Percentiles rank a stretch among this genome's conserved stretches.
Evolutionary conservation across 2,113 vertebrate species (phyloP).

Genomic region (Hydropotes inermis): DNA sequence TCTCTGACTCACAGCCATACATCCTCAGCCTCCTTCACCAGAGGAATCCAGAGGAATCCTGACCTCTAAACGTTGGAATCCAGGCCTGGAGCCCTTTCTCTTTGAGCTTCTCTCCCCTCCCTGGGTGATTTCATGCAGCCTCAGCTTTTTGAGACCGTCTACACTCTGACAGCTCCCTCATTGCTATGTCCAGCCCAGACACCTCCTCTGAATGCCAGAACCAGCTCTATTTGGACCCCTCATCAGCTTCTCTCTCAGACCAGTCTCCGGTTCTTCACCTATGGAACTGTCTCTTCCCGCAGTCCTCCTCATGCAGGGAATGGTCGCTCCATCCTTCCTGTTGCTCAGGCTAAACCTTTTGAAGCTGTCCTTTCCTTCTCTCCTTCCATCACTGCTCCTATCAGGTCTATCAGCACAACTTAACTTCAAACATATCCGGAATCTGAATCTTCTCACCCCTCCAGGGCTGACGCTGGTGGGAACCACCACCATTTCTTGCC

Average conservation of each 20-base stretch:
- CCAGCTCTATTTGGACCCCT: not conserved
- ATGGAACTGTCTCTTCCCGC: accelerated
- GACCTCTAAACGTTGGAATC: not conserved
- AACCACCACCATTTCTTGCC: not conserved
- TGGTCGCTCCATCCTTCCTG: not conserved
- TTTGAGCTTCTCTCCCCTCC: not conserved
- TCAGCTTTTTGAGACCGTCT: not conserved
- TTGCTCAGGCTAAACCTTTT: not conserved
- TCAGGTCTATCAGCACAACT: not conserved
- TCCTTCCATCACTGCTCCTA: not conserved
- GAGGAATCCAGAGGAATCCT: not conserved
- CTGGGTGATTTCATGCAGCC: not conserved
- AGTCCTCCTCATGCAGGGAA: accelerated
- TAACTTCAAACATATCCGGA: accelerated
- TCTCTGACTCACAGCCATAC: too few species aligned
- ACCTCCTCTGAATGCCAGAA: not conserved
- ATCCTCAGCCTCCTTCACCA: not conserved
- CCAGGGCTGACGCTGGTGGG: not conserved
- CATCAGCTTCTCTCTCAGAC: not conserved
- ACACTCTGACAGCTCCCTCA: not conserved
- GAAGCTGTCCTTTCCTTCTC: not conserved
- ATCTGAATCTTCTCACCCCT: not conserved
- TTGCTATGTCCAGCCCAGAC: not conserved
- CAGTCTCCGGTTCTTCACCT: not conserved
- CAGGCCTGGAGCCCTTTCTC: not conserved